Conservation (phyloP, 92 coral and sea anemone species). For the Siderastrea radians region DNA sequence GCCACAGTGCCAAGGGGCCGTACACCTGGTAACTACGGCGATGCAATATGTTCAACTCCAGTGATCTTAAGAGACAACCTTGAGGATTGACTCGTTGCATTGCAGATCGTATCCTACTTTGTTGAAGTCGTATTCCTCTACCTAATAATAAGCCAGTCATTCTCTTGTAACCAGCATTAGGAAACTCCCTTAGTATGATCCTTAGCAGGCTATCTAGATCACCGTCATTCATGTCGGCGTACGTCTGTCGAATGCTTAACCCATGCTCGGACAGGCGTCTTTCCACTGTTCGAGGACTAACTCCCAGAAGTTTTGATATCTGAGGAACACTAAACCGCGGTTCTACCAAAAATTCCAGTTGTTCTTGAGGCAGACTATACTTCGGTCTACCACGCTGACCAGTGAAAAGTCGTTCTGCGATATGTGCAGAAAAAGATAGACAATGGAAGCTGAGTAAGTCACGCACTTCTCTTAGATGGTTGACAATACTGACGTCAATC, state of each 20-base stretch:
- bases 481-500: slow-evolving; percentile 21
- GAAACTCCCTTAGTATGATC: slow-evolving; percentile 39
- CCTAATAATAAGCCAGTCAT: slow-evolving; percentile 61
- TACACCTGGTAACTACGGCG: slow-evolving; percentile 50
- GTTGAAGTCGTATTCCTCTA: slow-evolving; percentile 55
- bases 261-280: slow-evolving; percentile 38
- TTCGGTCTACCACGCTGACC: slow-evolving; percentile 63
- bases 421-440: slow-evolving; percentile 21
- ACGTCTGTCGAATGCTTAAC: slow-evolving; percentile 43
- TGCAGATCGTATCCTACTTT: slow-evolving; percentile 44
- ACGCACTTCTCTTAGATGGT: slow-evolving; percentile 14
- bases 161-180: slow-evolving; percentile 65
- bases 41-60: slow-evolving; percentile 43
- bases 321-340: slow-evolving; percentile 35
- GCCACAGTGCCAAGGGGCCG: slow-evolving; percentile 67
- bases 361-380: slow-evolving; percentile 52
- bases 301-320: slow-evolving; percentile 53
- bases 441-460: slow-evolving; percentile 40
- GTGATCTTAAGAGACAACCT: slow-evolving; percentile 47
- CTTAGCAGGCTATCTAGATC: slow-evolving; percentile 35
- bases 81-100: slow-evolving; percentile 61
- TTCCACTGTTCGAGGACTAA: slow-evolving; percentile 46
- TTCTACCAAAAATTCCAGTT: slow-evolving; percentile 61
- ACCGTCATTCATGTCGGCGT: slow-evolving; percentile 49
- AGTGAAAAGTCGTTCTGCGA: slow-evolving; percentile 36